Evolutionary conservation across 2,113 vertebrate genomes (phyloP).

Genomic region (Mohoua ochrocephala): DNA sequence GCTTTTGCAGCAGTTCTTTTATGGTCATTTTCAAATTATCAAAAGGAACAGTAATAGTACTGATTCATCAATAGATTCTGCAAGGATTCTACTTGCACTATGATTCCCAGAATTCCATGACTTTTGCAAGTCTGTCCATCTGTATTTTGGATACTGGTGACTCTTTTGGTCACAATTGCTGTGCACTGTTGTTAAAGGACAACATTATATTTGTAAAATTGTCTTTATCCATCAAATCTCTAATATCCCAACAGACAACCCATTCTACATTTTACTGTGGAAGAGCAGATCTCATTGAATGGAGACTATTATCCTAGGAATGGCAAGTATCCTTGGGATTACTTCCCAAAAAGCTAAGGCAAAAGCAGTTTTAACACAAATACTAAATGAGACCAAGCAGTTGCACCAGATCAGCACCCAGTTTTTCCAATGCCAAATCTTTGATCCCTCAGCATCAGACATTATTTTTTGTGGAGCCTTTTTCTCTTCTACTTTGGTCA

Average conservation of each 20-base stretch:
- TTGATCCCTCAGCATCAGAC: neutral
- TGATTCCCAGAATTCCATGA: neutral
- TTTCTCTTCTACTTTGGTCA: neutral
- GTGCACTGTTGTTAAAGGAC: neutral
- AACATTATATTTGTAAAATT: neutral
- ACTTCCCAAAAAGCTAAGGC: neutral
- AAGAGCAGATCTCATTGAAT: neutral
- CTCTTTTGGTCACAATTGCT: neutral
- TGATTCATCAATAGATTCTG: neutral
- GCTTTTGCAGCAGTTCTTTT: neutral
- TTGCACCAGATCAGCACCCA: neutral
- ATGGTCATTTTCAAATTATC: neutral
- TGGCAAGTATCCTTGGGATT: neutral
- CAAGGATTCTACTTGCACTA: neutral
- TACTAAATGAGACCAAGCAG: neutral
- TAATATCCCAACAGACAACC: neutral
- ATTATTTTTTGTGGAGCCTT: neutral
- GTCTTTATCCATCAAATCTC: neutral
- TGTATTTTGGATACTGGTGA: neutral
- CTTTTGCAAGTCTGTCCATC: neutral
- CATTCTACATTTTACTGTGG: neutral
- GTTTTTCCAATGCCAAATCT: neutral
- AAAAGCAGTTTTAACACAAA: neutral
- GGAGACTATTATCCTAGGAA: neutral
- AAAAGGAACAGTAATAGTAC: neutral